phyloP scores from a whole-genome alignment of 2,113 vertebrate genomes.

The Isichthys henryi region DNA sequence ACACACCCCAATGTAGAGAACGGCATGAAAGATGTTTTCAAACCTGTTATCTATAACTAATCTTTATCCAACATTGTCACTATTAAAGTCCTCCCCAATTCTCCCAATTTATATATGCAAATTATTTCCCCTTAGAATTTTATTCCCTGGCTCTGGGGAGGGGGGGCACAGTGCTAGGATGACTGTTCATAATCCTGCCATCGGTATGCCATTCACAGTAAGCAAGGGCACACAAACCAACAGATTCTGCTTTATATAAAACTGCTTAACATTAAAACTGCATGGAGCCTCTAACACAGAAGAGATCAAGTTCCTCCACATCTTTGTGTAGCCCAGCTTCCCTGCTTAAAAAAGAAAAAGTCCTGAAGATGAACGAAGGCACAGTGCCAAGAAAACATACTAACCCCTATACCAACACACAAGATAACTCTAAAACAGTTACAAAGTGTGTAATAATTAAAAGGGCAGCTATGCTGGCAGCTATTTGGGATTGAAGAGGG shows the following conservation, averaged over 20 bases:
- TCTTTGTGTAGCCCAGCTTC: background rate
- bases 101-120: background rate
- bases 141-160: background rate
- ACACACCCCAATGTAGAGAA: background rate
- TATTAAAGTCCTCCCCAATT: background rate
- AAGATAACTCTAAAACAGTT: constrained; percentile 17
- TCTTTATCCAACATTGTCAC: background rate
- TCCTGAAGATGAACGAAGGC: background rate
- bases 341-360: background rate
- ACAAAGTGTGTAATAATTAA: background rate
- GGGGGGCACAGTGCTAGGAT: background rate
- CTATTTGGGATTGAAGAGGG: constrained; percentile 44
- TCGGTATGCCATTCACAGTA: background rate
- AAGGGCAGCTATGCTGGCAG: constrained; percentile 53
- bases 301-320: background rate
- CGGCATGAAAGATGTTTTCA: background rate
- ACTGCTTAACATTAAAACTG: background rate
- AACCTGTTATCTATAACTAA: background rate
- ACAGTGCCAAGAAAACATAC: background rate
- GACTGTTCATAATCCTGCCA: background rate
- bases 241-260: background rate
- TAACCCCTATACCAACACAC: background rate
- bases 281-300: background rate
- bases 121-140: background rate
- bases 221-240: background rate